Evolutionary conservation across 2,888 invertebrate genomes (phyloP).

Genomic region (Leptopilina myrica): DNA sequence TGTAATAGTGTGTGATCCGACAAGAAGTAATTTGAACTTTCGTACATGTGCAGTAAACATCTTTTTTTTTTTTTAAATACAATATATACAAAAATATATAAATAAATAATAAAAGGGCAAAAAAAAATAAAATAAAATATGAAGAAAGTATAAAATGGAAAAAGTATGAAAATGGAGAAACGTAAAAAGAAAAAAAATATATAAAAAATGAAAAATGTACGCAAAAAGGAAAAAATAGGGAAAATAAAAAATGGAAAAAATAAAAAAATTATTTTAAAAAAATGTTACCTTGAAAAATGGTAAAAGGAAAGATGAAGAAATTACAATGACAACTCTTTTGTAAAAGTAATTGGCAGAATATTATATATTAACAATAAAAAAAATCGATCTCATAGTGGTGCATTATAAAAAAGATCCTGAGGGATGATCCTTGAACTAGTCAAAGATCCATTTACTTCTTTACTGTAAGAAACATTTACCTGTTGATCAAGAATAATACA

Average conservation of each 20-base stretch:
- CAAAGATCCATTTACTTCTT: constrained; percentile 5
- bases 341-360: not conserved
- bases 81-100: not conserved
- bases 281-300: too few species aligned
- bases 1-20: not conserved
- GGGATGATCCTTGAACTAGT: not conserved
- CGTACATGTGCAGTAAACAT: not conserved
- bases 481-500: constrained; percentile 37
- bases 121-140: not conserved
- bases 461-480: constrained; percentile 10
- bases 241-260: too few species aligned
- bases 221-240: too few species aligned
- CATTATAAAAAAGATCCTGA: not conserved
- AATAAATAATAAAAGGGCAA: not conserved
- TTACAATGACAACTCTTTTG: not conserved
- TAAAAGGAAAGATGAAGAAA: not conserved
- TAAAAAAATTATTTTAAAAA: too few species aligned
- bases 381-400: not conserved
- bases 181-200: too few species aligned
- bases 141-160: too few species aligned
- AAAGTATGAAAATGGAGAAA: too few species aligned
- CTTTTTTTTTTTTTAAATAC: not conserved
- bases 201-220: too few species aligned
- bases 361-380: not conserved
- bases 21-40: not conserved